A percentile compares a stretch with the other conserved stretches of the same genome.
Conservation (phyloP, 92 coral and sea anemone species). For the Desmophyllum pertusum region DNA sequence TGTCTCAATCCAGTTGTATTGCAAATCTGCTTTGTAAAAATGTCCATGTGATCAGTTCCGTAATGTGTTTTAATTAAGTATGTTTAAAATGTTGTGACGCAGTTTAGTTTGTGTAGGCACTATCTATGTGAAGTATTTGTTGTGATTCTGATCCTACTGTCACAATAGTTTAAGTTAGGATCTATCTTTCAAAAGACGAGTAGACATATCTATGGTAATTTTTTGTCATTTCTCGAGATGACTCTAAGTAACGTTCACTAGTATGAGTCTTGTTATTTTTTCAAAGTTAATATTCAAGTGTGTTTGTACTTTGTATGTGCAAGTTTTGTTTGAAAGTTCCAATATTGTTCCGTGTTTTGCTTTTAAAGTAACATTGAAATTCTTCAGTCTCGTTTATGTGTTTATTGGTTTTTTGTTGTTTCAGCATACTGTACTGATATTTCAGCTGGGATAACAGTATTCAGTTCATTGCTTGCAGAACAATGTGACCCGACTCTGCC, state of each 20-base stretch:
- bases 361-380: neutral
- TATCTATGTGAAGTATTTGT: neutral
- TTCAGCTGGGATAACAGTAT: constrained; percentile 1
- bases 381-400: neutral
- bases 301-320: neutral
- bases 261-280: neutral
- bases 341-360: neutral
- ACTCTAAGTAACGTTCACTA: neutral
- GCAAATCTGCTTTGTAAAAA: neutral
- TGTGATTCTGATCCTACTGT: neutral
- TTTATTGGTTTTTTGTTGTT: neutral
- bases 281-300: neutral
- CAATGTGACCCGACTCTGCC: neutral
- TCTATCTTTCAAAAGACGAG: neutral
- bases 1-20: neutral
- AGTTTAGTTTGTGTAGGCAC: neutral
- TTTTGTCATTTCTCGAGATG: neutral
- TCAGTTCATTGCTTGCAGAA: constrained; percentile 21
- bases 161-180: neutral
- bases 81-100: neutral
- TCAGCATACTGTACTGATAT: neutral
- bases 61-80: neutral
- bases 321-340: neutral
- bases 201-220: neutral
- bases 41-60: neutral